These are phyloP conservation scores for Drosophila prostipennis DNA, from an alignment of 2,888 invertebrate genomes.

Conservation along the genomic window DNA sequence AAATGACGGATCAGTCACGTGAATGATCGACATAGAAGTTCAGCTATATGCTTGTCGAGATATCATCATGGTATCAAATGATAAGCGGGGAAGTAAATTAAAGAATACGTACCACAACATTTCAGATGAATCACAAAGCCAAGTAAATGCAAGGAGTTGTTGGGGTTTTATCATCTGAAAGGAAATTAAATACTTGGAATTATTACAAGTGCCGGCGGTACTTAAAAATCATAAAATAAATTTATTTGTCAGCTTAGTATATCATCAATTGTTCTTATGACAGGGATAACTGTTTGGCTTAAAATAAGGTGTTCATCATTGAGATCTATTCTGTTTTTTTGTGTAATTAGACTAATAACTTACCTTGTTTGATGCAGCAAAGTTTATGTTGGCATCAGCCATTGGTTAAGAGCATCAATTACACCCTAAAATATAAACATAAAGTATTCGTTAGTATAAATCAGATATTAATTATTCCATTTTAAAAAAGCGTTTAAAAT, in stretches of 20 bases:
- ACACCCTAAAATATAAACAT: neutral
- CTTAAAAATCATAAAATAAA: neutral
- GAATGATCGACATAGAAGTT: conserved; percentile 47
- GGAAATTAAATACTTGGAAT: too few species aligned
- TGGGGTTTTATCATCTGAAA: neutral
- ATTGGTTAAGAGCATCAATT: neutral
- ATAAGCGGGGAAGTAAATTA: neutral
- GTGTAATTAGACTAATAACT: neutral
- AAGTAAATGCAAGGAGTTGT: too few species aligned
- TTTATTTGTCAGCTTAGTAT: conserved; percentile 8
- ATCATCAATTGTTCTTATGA: conserved; percentile 43
- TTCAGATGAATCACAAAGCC: neutral
- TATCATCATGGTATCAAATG: conserved; percentile 31
- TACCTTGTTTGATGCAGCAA: neutral
- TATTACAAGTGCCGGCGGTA: neutral
- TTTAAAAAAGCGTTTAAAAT: neutral
- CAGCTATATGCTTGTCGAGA: conserved; percentile 57
- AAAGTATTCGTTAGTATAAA: neutral
- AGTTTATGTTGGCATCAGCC: neutral
- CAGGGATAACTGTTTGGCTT: conserved; percentile 53
- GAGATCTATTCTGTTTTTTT: too few species aligned
- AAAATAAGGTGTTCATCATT: conserved; percentile 39
- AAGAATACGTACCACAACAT: conserved; percentile 24
- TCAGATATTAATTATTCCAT: too few species aligned
- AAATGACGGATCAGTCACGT: conserved; percentile 41